Evolutionary conservation across 2,797 vertebrate species (phyloP).

Genomic region (Sebastiscus albofasciatus): DNA sequence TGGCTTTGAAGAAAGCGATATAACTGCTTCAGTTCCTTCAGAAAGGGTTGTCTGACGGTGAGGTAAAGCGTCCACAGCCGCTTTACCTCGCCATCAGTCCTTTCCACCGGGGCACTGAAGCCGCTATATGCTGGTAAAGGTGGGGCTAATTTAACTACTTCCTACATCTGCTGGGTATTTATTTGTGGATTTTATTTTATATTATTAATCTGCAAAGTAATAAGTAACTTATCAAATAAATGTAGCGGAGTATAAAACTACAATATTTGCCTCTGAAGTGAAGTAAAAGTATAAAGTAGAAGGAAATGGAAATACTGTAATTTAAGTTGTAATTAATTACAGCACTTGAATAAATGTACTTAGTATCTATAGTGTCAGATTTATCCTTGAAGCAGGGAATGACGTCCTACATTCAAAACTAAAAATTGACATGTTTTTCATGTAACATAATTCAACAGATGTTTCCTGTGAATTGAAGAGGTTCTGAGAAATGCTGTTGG

Average conservation of each 20-base stretch:
- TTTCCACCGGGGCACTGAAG: no score
- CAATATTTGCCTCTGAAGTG: not conserved
- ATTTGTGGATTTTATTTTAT: no score
- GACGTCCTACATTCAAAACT: not conserved
- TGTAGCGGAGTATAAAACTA: not conserved
- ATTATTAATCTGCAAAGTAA: no score
- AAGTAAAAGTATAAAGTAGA: not conserved
- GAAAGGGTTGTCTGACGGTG: no score
- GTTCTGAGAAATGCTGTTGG: not conserved
- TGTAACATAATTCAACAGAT: not conserved
- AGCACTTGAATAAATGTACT: not conserved
- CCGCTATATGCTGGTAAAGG: not conserved
- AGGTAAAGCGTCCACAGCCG: no score
- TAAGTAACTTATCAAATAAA: not conserved
- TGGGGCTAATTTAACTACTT: not conserved
- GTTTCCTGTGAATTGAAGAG: not conserved
- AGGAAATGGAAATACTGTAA: no score
- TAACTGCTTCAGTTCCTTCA: no score
- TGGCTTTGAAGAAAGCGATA: no score
- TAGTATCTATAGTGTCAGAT: not conserved
- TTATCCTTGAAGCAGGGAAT: not conserved
- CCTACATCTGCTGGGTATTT: not conserved
- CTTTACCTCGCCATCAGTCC: no score
- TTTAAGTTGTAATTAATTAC: not conserved
- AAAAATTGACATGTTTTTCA: not conserved